Conservation (phyloP, 1,140 invertebrate species). For the Drosophila kohkoa region DNA sequence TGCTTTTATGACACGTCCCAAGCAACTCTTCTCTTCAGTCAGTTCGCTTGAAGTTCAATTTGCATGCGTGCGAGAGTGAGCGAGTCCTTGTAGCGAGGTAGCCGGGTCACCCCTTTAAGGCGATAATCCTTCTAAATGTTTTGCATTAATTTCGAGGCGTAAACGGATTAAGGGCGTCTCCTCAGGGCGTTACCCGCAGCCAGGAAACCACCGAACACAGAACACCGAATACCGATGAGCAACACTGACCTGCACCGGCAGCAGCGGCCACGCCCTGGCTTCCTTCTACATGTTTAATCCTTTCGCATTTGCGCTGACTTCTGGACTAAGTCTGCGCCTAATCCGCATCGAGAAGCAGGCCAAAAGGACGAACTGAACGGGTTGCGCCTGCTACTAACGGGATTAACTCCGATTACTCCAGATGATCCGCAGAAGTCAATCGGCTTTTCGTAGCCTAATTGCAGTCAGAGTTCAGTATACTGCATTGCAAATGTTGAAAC, state of each 20-base stretch:
- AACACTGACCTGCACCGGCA: conserved; percentile 52
- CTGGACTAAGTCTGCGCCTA: conserved; percentile 63
- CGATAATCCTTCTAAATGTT: conserved; percentile 83
- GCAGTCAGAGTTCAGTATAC: conserved; percentile 4
- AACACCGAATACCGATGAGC: conserved; percentile 20
- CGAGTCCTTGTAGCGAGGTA: background rate
- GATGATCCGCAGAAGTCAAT: conserved; percentile 82
- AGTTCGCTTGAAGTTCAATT: conserved; percentile 24
- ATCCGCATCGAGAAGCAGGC: conserved; percentile 42
- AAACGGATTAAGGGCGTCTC: conserved; percentile 74
- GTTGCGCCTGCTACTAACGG: conserved; percentile 51
- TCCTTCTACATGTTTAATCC: conserved; percentile 54
- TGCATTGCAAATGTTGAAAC: conserved; percentile 14
- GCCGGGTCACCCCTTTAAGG: conserved; percentile 54
- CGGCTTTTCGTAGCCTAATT: conserved; percentile 56
- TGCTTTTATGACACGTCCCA: conserved; percentile 64
- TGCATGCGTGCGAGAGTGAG: conserved; percentile 10
- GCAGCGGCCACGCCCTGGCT: conserved; percentile 37
- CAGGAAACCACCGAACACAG: conserved; percentile 64
- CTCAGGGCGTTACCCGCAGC: conserved; percentile 69
- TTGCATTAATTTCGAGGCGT: conserved; percentile 82
- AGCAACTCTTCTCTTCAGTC: conserved; percentile 18
- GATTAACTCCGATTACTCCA: conserved; percentile 77
- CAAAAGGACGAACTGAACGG: conserved; percentile 10
- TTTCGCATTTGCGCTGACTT: conserved; percentile 78